Evolutionary conservation across 2,888 invertebrate species (phyloP).

Genomic region (Drymonia ruficornis): DNA sequence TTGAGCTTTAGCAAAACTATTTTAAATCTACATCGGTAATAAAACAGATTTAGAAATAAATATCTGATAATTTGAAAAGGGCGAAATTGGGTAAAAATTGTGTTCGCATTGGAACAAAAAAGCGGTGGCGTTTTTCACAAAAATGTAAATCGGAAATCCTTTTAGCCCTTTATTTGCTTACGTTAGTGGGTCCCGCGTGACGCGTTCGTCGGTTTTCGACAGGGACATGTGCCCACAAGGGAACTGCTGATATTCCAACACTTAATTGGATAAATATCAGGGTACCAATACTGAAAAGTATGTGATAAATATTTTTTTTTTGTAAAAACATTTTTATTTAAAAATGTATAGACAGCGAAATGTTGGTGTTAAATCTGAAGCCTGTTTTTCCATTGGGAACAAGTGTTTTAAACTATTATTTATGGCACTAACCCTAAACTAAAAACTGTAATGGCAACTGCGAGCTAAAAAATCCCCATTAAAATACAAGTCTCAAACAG

Average conservation of each 20-base stretch:
- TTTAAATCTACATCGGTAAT: background rate
- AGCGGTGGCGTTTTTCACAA: conserved; percentile 14
- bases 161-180: conserved; percentile 33
- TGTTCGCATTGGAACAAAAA: conserved; percentile 17
- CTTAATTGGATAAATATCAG: conserved; percentile 5
- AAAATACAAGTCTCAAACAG: background rate
- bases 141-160: conserved; percentile 25
- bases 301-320: background rate
- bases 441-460: too few species aligned
- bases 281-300: background rate
- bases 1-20: too few species aligned
- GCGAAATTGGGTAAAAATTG: conserved; percentile 24
- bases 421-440: too few species aligned
- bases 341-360: too few species aligned
- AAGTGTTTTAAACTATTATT: too few species aligned
- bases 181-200: conserved; percentile 17
- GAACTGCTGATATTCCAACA: conserved; percentile 7
- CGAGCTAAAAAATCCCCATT: background rate
- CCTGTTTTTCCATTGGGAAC: too few species aligned
- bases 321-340: too few species aligned
- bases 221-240: conserved; percentile 20
- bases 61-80: conserved; percentile 26
- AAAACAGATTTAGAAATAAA: conserved; percentile 2
- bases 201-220: conserved; percentile 21
- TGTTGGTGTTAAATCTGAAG: too few species aligned